Base-by-base conservation (phyloP, 2,888 invertebrate species). In the Melanargia galathea region DNA sequence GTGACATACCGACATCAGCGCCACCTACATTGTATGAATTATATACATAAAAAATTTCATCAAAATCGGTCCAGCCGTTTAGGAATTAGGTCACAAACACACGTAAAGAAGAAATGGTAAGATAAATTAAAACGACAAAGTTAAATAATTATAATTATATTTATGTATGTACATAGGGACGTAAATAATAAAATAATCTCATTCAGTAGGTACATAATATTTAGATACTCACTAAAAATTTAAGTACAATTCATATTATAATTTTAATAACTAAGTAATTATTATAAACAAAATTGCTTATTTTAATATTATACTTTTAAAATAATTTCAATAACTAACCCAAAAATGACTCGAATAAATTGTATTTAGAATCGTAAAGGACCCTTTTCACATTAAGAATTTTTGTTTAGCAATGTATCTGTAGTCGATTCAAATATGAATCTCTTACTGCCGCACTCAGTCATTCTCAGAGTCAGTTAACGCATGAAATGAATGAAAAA, bases 91-190 rank as follows among this genome's bases (percentile, higher is more conserved):
- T 30, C 8, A 30, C 8, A 6, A 6, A 1, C 6, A 6, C 1
- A 30, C 3, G 8, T 30, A 7, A 30, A 3, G 7, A 30, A 30
- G 30, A 30, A 40, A 40, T 10, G 6, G 18, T 11, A 1, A 52
- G n/a, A 35, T 24, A 55, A 55, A n/a, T 4, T 2, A 52, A 52
- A 52, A 33, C 35, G 13, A 30, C 30, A 35, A 0, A 46, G 20
- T 26, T 26, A 20, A 57, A 57, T 57, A 33, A n/a, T 57, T 46
- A 57, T 46, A 20, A 57, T 33, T 22, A 33, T 57, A 46, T 57
- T 57, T 57, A 57, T 57, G 6, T 43, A 20, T 45, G 46, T n/a
- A n/a, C n/a, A n/a, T n/a, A 33, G 57, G 57, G 46, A 57, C 57
- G 20, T 57, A 57, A 38, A 18, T 26, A 24, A 45, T 43, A 20